Conservation (phyloP, 1,140 invertebrate genomes). For the Drosophila pectinifera region DNA sequence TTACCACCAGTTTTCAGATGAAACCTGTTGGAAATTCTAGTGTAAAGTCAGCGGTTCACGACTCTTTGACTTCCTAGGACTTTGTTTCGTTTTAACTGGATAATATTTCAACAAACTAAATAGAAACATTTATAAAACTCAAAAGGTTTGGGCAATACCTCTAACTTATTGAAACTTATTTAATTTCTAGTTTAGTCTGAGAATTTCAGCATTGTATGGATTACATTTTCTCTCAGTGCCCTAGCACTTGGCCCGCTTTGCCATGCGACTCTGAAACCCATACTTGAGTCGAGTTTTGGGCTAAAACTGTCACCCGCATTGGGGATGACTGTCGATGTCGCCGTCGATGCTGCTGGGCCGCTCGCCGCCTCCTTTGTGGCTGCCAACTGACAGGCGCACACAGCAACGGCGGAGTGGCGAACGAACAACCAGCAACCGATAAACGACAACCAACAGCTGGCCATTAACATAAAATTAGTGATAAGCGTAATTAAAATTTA, state of each 20-base stretch:
- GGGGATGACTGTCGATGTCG: conserved; percentile 20
- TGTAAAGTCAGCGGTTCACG: too few species aligned
- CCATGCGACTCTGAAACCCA: conserved; percentile 2
- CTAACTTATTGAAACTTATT: too few species aligned
- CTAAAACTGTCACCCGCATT: conserved; percentile 68
- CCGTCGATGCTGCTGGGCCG: conserved; percentile 38
- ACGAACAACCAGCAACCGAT: conserved; percentile 27
- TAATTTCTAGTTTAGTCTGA: background rate
- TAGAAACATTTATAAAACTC: too few species aligned
- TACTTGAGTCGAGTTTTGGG: conserved; percentile 23
- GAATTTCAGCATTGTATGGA: background rate
- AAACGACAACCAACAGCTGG: conserved; percentile 61
- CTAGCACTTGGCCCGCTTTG: conserved; percentile 1
- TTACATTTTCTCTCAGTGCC: conserved; percentile 15
- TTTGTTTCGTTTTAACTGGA: too few species aligned
- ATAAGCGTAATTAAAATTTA: conserved; percentile 79
- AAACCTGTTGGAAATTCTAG: too few species aligned
- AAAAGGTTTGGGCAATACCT: too few species aligned
- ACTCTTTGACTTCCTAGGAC: too few species aligned
- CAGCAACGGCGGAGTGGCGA: background rate
- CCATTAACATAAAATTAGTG: conserved; percentile 81
- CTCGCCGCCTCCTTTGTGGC: conserved; percentile 35
- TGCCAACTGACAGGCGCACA: conserved; percentile 20
- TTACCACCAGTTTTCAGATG: too few species aligned
- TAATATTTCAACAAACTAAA: too few species aligned